Percentiles rank a stretch among this genome's conserved stretches.
These are phyloP conservation scores for Pluvialis apricaria DNA, from an alignment of 2,113 vertebrate genomes.

Conservation along the genomic window DNA sequence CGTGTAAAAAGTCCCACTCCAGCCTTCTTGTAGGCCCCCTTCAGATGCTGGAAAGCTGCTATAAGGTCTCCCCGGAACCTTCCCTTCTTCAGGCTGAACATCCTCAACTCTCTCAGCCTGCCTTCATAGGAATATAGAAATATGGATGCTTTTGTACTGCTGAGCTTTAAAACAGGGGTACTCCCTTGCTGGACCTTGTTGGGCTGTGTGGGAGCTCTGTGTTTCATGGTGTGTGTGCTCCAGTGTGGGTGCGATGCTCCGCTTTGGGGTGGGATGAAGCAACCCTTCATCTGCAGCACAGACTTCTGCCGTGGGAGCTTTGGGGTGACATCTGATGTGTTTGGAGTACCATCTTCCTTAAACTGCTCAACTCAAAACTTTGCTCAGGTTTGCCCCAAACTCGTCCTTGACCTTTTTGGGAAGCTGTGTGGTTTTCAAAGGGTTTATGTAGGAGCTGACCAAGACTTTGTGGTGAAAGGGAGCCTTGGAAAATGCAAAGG, in stretches of 20 bases:
- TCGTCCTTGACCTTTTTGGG: not conserved
- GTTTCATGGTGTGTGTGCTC: fast-evolving
- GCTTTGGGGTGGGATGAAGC: not conserved
- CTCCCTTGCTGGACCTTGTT: not conserved
- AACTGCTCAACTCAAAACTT: not conserved
- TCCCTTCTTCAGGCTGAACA: no score
- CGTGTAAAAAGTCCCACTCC: no score
- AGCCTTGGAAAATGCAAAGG: not conserved
- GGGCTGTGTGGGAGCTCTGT: not conserved
- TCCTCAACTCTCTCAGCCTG: no score
- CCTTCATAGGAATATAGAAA: no score
- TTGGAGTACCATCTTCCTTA: not conserved
- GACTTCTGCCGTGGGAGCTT: not conserved
- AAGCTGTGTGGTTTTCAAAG: not conserved
- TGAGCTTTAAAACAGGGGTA: not conserved
- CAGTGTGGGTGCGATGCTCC: fast-evolving
- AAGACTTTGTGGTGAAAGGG: not conserved
- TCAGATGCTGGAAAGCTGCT: no score
- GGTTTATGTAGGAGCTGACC: fast-evolving
- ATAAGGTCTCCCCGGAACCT: no score
- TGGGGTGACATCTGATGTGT: not conserved
- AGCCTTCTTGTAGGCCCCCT: no score
- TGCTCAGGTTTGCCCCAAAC: not conserved
- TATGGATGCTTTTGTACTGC: not conserved
- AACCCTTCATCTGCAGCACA: not conserved